Conservation (phyloP, 2,797 vertebrate species). For the Picus viridis region DNA sequence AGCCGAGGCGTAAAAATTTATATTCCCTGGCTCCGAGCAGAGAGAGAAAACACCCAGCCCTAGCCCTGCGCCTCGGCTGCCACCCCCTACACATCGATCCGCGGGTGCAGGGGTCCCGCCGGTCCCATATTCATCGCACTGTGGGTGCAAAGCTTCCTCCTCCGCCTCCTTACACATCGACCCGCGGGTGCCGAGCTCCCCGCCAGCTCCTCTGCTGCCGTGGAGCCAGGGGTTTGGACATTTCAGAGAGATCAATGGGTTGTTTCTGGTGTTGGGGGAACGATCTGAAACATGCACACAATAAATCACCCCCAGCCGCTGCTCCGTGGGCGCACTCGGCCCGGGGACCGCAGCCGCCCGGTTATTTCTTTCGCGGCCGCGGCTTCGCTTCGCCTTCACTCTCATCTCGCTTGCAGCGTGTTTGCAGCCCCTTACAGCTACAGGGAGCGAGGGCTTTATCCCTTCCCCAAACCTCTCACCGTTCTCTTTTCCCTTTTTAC, state of each 20-base stretch:
- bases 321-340: background rate
- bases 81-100: background rate
- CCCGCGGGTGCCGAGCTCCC: no score
- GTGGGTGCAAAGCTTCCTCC: no score
- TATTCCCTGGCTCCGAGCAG: background rate
- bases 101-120: background rate
- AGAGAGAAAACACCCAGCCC: background rate
- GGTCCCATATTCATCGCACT: no score
- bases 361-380: background rate
- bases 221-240: background rate
- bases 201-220: no score
- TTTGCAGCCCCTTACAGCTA: fast-evolving
- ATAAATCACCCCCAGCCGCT: background rate
- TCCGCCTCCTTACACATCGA: no score
- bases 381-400: background rate
- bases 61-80: background rate
- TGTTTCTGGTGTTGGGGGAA: background rate
- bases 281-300: background rate
- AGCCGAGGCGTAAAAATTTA: fast-evolving
- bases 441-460: fast-evolving
- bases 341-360: background rate
- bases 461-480: background rate
- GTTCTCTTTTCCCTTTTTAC: background rate
- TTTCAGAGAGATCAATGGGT: background rate
- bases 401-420: fast-evolving